Conservation (phyloP, 2,797 vertebrate species). For the Rachycentron canadum region DNA sequence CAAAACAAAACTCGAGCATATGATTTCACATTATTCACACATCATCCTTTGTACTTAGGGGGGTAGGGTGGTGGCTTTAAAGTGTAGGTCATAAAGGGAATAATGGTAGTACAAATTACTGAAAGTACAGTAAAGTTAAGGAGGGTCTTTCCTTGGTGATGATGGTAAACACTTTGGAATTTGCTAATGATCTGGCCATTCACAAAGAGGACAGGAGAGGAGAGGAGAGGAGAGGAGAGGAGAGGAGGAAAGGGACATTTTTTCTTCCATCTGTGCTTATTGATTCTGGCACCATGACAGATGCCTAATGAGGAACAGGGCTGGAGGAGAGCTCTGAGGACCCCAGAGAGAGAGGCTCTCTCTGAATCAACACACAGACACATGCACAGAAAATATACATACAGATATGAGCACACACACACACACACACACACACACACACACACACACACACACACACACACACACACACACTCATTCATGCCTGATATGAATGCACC, state of each 20-base stretch:
- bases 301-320: slow-evolving; percentile 84
- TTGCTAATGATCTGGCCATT: slow-evolving; percentile 81
- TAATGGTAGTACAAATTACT: slow-evolving; percentile 34
- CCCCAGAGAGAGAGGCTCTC: slow-evolving; percentile 67
- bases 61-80: slow-evolving; percentile 21
- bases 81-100: slow-evolving; percentile 42
- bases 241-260: slow-evolving; percentile 33
- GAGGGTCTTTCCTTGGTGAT: slow-evolving; percentile 67
- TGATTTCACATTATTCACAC: slow-evolving; percentile 67
- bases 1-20: slow-evolving; percentile 72
- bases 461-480: no score
- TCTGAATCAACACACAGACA: slow-evolving; percentile 58
- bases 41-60: no score
- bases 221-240: slow-evolving; percentile 35
- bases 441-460: not conserved
- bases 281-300: slow-evolving; percentile 85
- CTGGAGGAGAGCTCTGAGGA: slow-evolving; percentile 74
- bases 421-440: slow-evolving; percentile 1
- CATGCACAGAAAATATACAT: slow-evolving; percentile 55
- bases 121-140: slow-evolving; percentile 61
- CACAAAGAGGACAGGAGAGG: slow-evolving; percentile 64
- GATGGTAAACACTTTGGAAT: slow-evolving; percentile 83
- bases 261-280: slow-evolving; percentile 79
- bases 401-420: slow-evolving; percentile 28
- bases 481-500: slow-evolving; percentile 15